Evolutionary conservation across 2,113 vertebrate genomes (phyloP).

Genomic region (Ariopsis seemanni): DNA sequence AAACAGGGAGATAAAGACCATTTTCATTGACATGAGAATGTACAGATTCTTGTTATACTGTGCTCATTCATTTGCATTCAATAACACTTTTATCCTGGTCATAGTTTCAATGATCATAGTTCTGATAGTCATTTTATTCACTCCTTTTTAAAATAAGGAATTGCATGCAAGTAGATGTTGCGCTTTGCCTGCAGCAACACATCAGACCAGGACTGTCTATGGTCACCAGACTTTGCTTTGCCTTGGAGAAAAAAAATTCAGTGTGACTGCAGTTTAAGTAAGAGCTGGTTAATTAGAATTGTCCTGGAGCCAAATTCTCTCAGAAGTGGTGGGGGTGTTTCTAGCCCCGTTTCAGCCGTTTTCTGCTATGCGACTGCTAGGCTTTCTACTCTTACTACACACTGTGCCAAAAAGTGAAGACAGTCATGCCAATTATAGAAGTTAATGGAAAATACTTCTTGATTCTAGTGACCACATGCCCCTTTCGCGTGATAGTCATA

Average conservation of each 20-base stretch:
- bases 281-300: not conserved
- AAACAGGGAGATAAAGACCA: not conserved
- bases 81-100: not conserved
- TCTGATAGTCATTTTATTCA: not conserved
- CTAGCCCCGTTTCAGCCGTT: not conserved
- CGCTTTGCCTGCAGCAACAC: not conserved
- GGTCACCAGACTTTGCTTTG: not conserved
- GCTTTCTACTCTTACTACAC: not conserved
- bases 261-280: not conserved
- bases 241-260: not conserved
- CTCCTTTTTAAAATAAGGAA: not conserved
- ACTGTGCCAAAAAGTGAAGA: not conserved
- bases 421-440: not conserved
- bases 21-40: not conserved
- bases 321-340: not conserved
- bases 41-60: not conserved
- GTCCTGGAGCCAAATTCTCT: not conserved
- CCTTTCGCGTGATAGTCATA: not conserved
- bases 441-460: not conserved
- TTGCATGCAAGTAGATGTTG: not conserved
- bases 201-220: not conserved
- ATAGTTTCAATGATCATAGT: not conserved
- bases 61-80: not conserved
- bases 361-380: not conserved
- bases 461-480: not conserved